These are phyloP conservation scores for Drosophila mimetica DNA, from an alignment of 2,888 invertebrate species.

Conservation along the genomic window DNA sequence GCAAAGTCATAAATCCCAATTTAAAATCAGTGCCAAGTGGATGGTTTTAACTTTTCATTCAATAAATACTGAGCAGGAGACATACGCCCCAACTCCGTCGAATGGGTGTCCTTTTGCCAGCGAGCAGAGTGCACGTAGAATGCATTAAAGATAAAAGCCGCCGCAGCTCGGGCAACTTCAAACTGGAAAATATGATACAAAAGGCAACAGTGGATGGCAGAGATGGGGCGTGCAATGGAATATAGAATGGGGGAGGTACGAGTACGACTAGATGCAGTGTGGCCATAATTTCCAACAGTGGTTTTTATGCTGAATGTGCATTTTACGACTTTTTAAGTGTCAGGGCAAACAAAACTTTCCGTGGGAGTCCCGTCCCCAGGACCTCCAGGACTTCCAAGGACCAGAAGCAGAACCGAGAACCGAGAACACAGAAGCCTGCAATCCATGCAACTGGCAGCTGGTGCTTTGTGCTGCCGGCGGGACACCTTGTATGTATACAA, in stretches of 20 bases:
- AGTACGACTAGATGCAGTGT: conserved; percentile 35
- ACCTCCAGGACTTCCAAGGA: conserved; percentile 6
- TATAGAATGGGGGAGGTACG: neutral
- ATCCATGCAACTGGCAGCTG: conserved; percentile 41
- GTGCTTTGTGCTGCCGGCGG: conserved; percentile 27
- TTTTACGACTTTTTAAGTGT: conserved; percentile 78
- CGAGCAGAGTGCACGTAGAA: conserved; percentile 49
- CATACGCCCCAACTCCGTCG: conserved; percentile 1
- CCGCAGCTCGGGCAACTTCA: conserved; percentile 46
- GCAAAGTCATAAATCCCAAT: conserved; percentile 5
- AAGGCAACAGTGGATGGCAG: conserved; percentile 18
- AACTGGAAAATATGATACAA: conserved; percentile 62
- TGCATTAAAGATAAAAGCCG: conserved; percentile 64
- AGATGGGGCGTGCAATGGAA: conserved; percentile 1
- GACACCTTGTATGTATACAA: conserved; percentile 44
- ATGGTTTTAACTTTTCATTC: conserved; percentile 18
- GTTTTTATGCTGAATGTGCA: conserved; percentile 73
- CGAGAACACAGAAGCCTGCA: conserved; percentile 9
- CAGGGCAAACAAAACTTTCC: conserved; percentile 70
- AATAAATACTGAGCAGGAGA: conserved; percentile 20
- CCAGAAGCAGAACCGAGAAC: conserved; percentile 5
- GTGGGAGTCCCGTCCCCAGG: conserved; percentile 26
- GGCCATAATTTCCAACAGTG: conserved; percentile 69
- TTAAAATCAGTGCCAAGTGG: conserved; percentile 26
- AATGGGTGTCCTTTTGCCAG: neutral